phyloP scores from a whole-genome alignment of 1,140 invertebrate genomes.

The Drosophila sechellia region DNA sequence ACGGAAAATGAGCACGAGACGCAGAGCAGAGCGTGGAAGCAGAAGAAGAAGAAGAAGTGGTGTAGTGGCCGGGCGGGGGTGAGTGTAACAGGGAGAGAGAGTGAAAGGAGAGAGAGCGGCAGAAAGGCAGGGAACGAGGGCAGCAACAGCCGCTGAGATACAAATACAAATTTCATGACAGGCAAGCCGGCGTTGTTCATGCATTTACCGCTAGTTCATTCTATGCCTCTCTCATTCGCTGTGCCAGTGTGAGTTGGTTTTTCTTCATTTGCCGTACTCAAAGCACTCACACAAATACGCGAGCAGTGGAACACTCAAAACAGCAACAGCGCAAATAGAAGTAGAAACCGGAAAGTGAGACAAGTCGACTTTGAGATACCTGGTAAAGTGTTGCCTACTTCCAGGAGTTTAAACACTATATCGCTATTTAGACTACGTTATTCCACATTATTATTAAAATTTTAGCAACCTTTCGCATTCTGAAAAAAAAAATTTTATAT shows the following conservation, averaged over 20 bases:
- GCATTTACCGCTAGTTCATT: slow-evolving; percentile 79
- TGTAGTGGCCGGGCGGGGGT: slow-evolving; percentile 14
- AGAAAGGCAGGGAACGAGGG: slow-evolving; percentile 23
- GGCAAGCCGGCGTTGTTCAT: slow-evolving; percentile 69
- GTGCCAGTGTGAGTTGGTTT: slow-evolving; percentile 42
- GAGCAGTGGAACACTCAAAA: slow-evolving; percentile 42
- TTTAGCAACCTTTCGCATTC: too few relatives aligned
- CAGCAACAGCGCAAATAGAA: slow-evolving; percentile 54
- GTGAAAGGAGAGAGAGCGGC: slow-evolving; percentile 2
- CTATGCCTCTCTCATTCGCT: slow-evolving; percentile 42
- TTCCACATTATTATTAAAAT: too few relatives aligned
- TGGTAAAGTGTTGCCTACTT: not conserved
- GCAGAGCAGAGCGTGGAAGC: slow-evolving; percentile 45
- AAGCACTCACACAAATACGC: slow-evolving; percentile 36
- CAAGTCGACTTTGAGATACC: slow-evolving; percentile 18
- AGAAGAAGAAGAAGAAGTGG: slow-evolving; percentile 5
- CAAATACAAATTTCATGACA: slow-evolving; percentile 74
- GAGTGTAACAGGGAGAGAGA: slow-evolving; percentile 34
- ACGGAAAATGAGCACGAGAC: slow-evolving; percentile 76
- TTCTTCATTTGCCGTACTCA: slow-evolving; percentile 50
- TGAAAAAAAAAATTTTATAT: too few relatives aligned
- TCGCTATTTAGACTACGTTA: not conserved
- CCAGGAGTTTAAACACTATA: not conserved
- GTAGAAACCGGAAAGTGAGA: slow-evolving; percentile 13
- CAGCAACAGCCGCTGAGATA: slow-evolving; percentile 60